phyloP scores from a whole-genome alignment of 1,140 invertebrate genomes.

The Sminthurinus signatus region DNA sequence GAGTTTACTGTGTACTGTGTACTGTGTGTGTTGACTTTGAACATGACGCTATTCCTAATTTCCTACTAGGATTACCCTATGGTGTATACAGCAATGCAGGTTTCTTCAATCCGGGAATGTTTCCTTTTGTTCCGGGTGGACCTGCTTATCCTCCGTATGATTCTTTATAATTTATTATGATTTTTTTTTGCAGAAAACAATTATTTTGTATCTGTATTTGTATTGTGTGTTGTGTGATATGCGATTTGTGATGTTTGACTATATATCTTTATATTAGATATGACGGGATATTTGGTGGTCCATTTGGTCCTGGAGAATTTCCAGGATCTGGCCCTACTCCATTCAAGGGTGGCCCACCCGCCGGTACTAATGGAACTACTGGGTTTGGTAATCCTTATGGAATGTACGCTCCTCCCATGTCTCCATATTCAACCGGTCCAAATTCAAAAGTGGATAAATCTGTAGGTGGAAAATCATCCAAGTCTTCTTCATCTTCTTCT shows the following conservation, averaged over 20 bases:
- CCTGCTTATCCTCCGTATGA: neutral
- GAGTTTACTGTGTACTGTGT: too few relatives aligned
- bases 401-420: neutral
- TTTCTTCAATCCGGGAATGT: conserved; percentile 39
- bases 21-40: too few relatives aligned
- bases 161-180: neutral
- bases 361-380: neutral
- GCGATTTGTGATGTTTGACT: too few relatives aligned
- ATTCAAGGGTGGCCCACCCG: conserved; percentile 9
- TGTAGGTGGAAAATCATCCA: too few relatives aligned
- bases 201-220: too few relatives aligned
- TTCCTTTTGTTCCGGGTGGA: conserved; percentile 40
- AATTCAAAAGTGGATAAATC: too few relatives aligned
- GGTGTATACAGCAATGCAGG: conserved; percentile 37
- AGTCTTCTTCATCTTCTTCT: neutral
- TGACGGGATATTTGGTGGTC: conserved; percentile 39
- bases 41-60: too few relatives aligned
- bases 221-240: too few relatives aligned
- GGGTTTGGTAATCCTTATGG: neutral
- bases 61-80: too few relatives aligned
- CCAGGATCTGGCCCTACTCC: conserved; percentile 30
- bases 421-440: too few relatives aligned
- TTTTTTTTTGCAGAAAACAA: too few relatives aligned
- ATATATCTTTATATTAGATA: too few relatives aligned
- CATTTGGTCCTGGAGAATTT: conserved; percentile 37